A percentile compares a stretch with the other conserved stretches of the same genome.
Evolutionary conservation across 2,888 invertebrate species (phyloP).

Genomic region (Pyrgus malvae): DNA sequence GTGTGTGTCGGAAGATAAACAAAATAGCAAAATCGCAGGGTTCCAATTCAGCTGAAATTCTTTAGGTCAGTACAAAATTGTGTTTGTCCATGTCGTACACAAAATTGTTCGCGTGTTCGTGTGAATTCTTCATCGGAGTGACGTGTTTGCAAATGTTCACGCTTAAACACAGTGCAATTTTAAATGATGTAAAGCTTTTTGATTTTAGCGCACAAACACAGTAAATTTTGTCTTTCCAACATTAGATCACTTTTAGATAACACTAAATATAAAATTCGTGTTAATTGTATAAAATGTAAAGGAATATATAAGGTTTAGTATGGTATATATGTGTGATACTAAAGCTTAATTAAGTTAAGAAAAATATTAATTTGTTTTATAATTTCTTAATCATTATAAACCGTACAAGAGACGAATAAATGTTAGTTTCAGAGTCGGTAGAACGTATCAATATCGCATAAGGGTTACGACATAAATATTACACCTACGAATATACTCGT

Average conservation of each 20-base stretch:
- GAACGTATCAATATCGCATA: too few species aligned
- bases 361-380: too few species aligned
- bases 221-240: slow-evolving; percentile 75
- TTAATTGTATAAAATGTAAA: too few species aligned
- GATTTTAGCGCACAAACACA: slow-evolving; percentile 56
- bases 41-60: slow-evolving; percentile 41
- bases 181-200: slow-evolving; percentile 42
- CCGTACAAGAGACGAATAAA: too few species aligned
- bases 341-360: too few species aligned
- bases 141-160: slow-evolving; percentile 52
- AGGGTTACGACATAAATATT: too few species aligned
- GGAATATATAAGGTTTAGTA: too few species aligned
- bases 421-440: too few species aligned
- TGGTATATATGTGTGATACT: too few species aligned
- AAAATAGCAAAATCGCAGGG: slow-evolving; percentile 39
- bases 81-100: slow-evolving; percentile 40
- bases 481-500: not conserved
- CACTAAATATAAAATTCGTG: not conserved
- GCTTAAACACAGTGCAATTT: slow-evolving; percentile 48
- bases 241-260: slow-evolving; percentile 50
- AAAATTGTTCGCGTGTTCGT: slow-evolving; percentile 59
- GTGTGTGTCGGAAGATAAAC: slow-evolving; percentile 51
- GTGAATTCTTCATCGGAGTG: slow-evolving; percentile 51
- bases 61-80: slow-evolving; percentile 69
- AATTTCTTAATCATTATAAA: too few species aligned